Conservation (phyloP, 1,140 invertebrate species). For the Acyrthosiphon pisum region DNA sequence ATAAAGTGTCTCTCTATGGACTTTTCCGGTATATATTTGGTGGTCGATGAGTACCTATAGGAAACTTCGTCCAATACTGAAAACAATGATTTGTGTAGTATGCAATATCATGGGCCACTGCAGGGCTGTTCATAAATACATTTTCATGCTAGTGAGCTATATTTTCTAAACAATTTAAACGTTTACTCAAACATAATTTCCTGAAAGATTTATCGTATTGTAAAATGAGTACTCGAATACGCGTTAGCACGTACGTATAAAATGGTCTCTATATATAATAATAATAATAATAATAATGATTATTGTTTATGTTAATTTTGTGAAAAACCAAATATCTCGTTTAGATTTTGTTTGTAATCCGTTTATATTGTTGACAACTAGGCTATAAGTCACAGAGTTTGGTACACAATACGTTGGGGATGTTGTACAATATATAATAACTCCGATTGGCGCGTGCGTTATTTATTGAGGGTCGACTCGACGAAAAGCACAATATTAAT, state of each 20-base stretch:
- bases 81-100: neutral
- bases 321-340: neutral
- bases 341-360: neutral
- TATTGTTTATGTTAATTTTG: neutral
- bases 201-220: neutral
- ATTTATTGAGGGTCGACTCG: neutral
- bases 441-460: neutral
- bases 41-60: neutral
- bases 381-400: neutral
- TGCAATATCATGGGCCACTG: neutral
- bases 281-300: neutral
- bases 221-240: neutral
- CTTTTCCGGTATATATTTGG: neutral
- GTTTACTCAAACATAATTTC: constrained; percentile 1
- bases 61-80: neutral
- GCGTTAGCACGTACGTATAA: neutral
- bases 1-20: neutral
- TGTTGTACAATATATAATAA: neutral
- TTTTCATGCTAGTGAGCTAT: neutral
- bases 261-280: neutral
- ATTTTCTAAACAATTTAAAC: neutral
- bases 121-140: neutral
- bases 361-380: neutral
- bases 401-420: neutral
- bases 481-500: neutral